phyloP scores from a whole-genome alignment of 2,113 vertebrate species.

The Raja brachyura region DNA sequence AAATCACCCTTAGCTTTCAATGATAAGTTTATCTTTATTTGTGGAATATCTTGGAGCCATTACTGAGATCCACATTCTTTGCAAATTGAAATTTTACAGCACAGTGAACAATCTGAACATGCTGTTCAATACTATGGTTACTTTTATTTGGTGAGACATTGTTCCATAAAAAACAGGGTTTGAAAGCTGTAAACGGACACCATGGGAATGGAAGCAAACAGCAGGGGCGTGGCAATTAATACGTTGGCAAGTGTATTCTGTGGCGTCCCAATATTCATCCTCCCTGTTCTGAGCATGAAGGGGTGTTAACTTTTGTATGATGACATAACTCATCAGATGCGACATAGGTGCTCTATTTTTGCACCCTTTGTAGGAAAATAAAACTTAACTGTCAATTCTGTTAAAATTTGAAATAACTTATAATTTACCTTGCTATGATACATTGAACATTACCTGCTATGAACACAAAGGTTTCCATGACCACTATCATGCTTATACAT shows the following conservation, averaged over 20 bases:
- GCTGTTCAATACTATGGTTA: not conserved
- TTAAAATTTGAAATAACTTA: not conserved
- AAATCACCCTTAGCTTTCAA: not conserved
- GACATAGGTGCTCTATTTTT: not conserved
- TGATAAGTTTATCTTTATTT: not conserved
- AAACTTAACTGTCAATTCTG: not conserved
- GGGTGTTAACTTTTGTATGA: not conserved
- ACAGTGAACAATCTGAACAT: not conserved
- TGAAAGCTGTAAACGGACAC: not conserved
- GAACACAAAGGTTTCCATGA: not conserved
- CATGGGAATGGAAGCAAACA: not conserved
- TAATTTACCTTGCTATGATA: not conserved
- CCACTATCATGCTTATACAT: not conserved
- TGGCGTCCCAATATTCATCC: not conserved
- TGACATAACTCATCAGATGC: not conserved
- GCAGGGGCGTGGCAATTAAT: not conserved
- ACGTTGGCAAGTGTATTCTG: not conserved
- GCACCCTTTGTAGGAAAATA: not conserved
- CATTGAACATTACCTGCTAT: no score
- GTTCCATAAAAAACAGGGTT: not conserved
- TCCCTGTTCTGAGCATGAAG: not conserved
- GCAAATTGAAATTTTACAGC: not conserved
- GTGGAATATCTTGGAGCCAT: not conserved
- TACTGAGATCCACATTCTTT: not conserved
- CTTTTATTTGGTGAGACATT: slow-evolving; percentile 3